Evolutionary conservation across 2,113 vertebrate species (phyloP), one percentile per base, ranked within the genome.

Genomic region (Mobula birostris): DNA sequence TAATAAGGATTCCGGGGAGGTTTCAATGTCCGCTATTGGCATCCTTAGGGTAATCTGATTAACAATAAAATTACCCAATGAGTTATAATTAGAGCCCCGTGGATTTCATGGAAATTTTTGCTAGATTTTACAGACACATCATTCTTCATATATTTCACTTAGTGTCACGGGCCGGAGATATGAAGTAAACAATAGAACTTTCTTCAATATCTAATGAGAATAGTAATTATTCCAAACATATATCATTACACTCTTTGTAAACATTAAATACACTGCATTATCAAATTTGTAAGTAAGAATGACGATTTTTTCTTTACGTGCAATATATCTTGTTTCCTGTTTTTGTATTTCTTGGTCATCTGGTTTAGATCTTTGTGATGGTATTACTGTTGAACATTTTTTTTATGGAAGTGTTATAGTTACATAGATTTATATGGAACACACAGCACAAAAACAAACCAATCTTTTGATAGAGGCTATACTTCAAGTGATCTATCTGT

Each of bases 71-170:
- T 90, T 63, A 66, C 61, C 85, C 85, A 90, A 90, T 90, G 85
- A 90, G 61, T 90, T 90, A 90, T 90, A 90, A 90, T 90, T 90
- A 90, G 29, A 90, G 61, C 85, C 61, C 61, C 85, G n/a, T 90
- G 85, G 85, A 90, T 90, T 90, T 90, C 85, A 90, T 19, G 29
- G 15, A 90, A 90, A 32, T 90, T 19, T 32, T 90, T 90, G 29
- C 61, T 66, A 19, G 66, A 66, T 66, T 66, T 90, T 15, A 27
- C 80, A 90, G 85, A 90, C 85, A 90, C 29, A 66, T 90, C 58
- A 19, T 90, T 66, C 85, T 90, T 90, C 61, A 66, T 90, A 27
- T 87, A 88, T 88, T 88, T 58, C 27, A 29, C 66, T 32, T 66
- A 15, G 58, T 63, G 83, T 88, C 85, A n/a, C 15, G 8, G 85